phyloP scores from a whole-genome alignment of 64 coral and sea anemone genomes.

The Dendrophyllia cribrosa region DNA sequence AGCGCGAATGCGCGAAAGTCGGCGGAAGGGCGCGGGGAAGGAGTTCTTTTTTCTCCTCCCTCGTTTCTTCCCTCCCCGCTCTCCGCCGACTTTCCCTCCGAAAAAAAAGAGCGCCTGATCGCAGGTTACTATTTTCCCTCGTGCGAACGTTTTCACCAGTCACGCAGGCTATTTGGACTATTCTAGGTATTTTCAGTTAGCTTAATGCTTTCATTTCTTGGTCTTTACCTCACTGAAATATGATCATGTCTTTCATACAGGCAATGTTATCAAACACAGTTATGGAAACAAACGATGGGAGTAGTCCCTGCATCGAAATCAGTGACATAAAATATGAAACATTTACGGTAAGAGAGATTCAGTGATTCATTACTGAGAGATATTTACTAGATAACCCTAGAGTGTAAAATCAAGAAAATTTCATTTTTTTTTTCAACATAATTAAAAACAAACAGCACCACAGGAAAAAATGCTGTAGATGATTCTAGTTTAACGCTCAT shows the following conservation, averaged over 20 bases:
- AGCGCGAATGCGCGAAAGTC: too few relatives aligned
- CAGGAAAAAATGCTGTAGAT: too few relatives aligned
- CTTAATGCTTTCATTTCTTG: not conserved
- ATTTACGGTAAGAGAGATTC: constrained; percentile 59
- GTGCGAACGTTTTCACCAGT: too few relatives aligned
- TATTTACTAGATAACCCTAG: not conserved
- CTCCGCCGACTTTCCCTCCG: too few relatives aligned
- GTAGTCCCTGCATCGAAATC: constrained; percentile 73
- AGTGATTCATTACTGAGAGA: not conserved
- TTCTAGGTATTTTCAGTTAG: constrained; percentile 1
- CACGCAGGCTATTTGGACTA: too few relatives aligned
- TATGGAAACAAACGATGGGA: constrained; percentile 28
- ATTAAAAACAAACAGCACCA: not conserved
- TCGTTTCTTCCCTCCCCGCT: too few relatives aligned
- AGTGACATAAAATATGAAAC: constrained; percentile 90
- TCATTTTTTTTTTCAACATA: not conserved
- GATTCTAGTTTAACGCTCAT: not conserved
- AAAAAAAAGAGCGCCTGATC: too few relatives aligned
- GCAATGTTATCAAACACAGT: constrained; percentile 7
- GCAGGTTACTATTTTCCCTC: too few relatives aligned
- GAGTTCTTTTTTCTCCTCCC: too few relatives aligned
- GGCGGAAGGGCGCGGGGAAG: too few relatives aligned
- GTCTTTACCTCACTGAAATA: not conserved
- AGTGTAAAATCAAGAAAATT: too few relatives aligned
- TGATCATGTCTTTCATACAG: not conserved